Conservation (phyloP, 2,888 invertebrate genomes). For the Scaptomyza tumidula region DNA sequence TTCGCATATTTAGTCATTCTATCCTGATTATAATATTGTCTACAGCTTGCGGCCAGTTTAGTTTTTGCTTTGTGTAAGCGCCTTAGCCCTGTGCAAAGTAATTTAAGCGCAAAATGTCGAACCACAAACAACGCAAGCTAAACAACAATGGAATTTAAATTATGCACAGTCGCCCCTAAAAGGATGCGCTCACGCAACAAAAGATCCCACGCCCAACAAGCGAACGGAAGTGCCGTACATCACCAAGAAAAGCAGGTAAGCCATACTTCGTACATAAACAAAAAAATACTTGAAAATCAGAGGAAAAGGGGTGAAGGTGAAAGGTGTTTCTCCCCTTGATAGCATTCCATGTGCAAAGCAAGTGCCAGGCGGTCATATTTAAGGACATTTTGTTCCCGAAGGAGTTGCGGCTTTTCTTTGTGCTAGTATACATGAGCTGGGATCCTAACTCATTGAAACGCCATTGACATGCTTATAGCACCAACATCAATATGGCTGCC, state of each 20-base stretch:
- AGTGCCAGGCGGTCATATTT: constrained; percentile 11
- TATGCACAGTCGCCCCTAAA: constrained; percentile 45
- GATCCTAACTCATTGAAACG: constrained; percentile 11
- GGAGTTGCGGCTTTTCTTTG: constrained; percentile 6
- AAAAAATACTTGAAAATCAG: constrained; percentile 14
- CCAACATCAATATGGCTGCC: constrained; percentile 16
- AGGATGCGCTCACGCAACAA: constrained; percentile 42
- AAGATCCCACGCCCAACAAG: constrained; percentile 9
- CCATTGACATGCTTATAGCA: constrained; percentile 27
- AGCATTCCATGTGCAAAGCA: constrained; percentile 32
- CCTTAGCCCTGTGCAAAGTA: constrained; percentile 51
- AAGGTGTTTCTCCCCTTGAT: constrained; percentile 21
- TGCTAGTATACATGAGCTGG: constrained; percentile 3
- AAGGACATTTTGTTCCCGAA: constrained; percentile 38
- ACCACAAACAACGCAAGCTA: constrained; percentile 12
- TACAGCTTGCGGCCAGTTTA: constrained; percentile 27
- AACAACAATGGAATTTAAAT: constrained; percentile 56
- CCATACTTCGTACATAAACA: constrained; percentile 11
- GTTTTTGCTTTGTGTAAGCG: constrained; percentile 40
- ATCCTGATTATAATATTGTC: constrained; percentile 31
- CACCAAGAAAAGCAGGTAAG: constrained; percentile 4
- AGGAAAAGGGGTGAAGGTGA: constrained; percentile 4
- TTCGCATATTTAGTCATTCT: constrained; percentile 1
- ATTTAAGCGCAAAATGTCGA: constrained; percentile 59
- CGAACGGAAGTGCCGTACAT: constrained; percentile 1